Evolutionary conservation across 2,113 vertebrate species (phyloP), one percentile per base, ranked within the genome.

Genomic region (Sprattus sprattus): DNA sequence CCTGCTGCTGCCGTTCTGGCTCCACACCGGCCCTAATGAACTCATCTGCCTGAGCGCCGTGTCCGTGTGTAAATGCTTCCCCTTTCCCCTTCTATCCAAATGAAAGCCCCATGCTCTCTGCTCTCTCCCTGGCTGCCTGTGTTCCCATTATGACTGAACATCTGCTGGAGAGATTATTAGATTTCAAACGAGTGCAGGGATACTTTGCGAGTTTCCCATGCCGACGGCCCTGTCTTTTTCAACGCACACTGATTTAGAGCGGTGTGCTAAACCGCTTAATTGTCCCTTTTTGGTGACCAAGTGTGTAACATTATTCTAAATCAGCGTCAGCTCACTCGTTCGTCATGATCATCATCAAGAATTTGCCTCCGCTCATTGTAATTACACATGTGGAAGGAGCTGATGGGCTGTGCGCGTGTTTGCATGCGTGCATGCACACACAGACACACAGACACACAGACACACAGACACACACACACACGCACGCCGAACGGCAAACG

Each of bases 191-290:
- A 78, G 71, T 2, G 71, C 71, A 15, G 32, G 71, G 71, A 78
- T 39, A 39, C 71, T 78, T 39, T 16, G 25, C 71, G 71, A 15
- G 71, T 11, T 78, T 78, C 13, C 28, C 71, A 18, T 78, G 71
- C 71, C 32, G 32, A 78, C 39, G 71, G 28, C 71, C 71, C 71
- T 78, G 71, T 78, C 71, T 78, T 28, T 78, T 78, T 78, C 71
- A 78, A 4, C 71, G 71, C 28, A 3, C 10, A 11, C 71, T 78
- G 28, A 78, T 32, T 44, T 78, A 32, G 71, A 15, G 32, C 9
- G 28, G 71, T 78, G 71, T 78, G 71, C 71, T 78, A 39, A 44
- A 78, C 39, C 71, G 28, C 32, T 78, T 39, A 16, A 78, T 78
- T 78, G 71, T 78, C 4, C 13, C 28, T 2, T 15, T 78, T 39